Base-by-base conservation (phyloP, 1,140 invertebrate species). In the Drosophila funebris region DNA sequence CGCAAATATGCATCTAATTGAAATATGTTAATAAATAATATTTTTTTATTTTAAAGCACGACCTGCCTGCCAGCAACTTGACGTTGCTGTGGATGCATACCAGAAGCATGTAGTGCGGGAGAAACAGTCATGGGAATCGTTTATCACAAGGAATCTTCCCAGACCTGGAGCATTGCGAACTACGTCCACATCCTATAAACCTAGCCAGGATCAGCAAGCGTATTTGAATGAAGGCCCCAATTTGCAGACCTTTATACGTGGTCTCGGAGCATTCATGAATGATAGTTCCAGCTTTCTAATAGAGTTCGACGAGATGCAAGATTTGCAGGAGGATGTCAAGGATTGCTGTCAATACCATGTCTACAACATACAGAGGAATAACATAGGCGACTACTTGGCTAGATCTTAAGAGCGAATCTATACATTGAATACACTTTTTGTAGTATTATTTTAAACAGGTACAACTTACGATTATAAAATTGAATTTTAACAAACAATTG, bases 211-310 rank as follows among this genome's bases (percentile, higher is more conserved):
- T 7, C 83, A 87, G 8, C 63, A 58, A 24, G 58, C 48, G 0
- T 78, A 81, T 8, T 64, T 91, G 11, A 53, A 61, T 8, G 41
- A 73, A n/a, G 75, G 41, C 0, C 84, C 84, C 1, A 70, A 90
- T 62, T 13, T 90, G 3, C 72, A 78, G 6, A 67, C 54, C 5
- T 88, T 73, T 14, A 18, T 91, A 1, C 67, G 76, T 4, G 61
- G 73, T 7, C 68, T 70, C 0, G 0, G 81, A 4, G 41, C 39
- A 0, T 88, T 91, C 9, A 70, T 77, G 18, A 60, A 75, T 4
- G 53, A 72, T 1, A 73, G 44, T 0, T 44, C 20, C 2, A 13
- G 1, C 0, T 91, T 83, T 18, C 16, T 78, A 8, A 3, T 13
- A 3, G 33, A 78, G 13, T 58, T 63, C 16, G 52, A 60, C 0